Percentiles rank a stretch among this genome's conserved stretches.
These are phyloP conservation scores for Agrotis segetum DNA, from an alignment of 2,888 invertebrate species.

Conservation along the genomic window DNA sequence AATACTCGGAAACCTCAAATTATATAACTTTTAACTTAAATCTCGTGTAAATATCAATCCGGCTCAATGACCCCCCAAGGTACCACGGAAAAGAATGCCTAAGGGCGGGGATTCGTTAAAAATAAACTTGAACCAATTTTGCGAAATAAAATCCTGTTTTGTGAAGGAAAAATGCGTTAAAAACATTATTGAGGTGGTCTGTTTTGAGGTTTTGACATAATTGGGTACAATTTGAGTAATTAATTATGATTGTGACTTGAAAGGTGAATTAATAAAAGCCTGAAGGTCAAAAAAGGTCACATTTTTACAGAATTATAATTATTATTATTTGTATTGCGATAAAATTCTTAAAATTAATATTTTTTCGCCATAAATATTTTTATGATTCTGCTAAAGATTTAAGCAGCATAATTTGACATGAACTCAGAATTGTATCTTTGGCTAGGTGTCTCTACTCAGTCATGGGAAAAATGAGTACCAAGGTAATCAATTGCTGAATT, in stretches of 20 bases:
- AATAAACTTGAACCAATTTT: slow-evolving; percentile 11
- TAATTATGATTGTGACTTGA: background rate
- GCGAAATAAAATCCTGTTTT: slow-evolving; percentile 1
- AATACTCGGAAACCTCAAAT: slow-evolving; percentile 26
- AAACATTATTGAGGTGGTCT: background rate
- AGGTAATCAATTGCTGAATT: background rate
- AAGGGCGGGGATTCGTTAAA: slow-evolving; percentile 11
- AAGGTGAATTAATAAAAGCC: background rate
- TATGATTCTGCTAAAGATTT: no score
- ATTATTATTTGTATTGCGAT: no score
- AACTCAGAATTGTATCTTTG: background rate
- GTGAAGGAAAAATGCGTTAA: background rate
- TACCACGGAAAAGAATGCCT: slow-evolving; percentile 53
- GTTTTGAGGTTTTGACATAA: background rate
- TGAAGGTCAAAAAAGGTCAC: background rate
- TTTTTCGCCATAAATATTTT: no score
- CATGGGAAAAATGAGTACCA: background rate
- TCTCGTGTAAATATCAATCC: slow-evolving; percentile 13
- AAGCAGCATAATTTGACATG: background rate
- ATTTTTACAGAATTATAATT: no score
- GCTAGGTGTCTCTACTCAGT: no score
- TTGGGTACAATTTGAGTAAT: background rate
- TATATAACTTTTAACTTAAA: slow-evolving; percentile 3
- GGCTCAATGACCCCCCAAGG: slow-evolving; percentile 51
- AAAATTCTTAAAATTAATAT: no score